phyloP scores from a whole-genome alignment of 2,113 vertebrate genomes.

The Haplochromis burtoni region DNA sequence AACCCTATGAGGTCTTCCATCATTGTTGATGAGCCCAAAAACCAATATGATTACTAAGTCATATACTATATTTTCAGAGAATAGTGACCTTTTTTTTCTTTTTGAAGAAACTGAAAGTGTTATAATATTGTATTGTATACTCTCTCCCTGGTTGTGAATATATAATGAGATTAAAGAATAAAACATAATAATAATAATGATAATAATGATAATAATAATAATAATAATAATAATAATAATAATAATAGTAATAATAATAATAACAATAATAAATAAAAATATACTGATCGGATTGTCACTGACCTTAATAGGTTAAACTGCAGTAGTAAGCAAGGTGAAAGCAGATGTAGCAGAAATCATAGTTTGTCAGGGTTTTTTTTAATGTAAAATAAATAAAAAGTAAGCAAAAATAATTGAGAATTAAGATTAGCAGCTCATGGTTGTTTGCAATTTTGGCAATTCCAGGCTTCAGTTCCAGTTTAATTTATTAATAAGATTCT shows the following conservation, averaged over 20 bases:
- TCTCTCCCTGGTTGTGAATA: background rate
- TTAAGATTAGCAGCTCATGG: background rate
- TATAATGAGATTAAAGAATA: background rate
- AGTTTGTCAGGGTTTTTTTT: background rate
- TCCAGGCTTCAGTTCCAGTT: background rate
- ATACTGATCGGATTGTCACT: background rate
- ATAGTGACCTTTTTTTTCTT: background rate
- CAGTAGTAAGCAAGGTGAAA: background rate
- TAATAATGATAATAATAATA: background rate
- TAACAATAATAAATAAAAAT: background rate
- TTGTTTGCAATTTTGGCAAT: background rate
- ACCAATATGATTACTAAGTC: fast-evolving
- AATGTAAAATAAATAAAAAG: fast-evolving
- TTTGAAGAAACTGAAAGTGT: background rate
- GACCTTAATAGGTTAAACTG: background rate
- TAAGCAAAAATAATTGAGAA: background rate
- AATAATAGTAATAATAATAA: background rate
- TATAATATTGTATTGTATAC: background rate
- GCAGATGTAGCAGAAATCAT: background rate
- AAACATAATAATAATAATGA: fast-evolving
- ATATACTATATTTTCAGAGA: background rate
- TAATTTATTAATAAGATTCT: background rate
- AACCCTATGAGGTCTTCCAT: fast-evolving
- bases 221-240: background rate
- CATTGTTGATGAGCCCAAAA: background rate